These are phyloP conservation scores for Stomatorhinus ivindoensis DNA, from an alignment of 2,113 vertebrate species.

Conservation along the genomic window DNA sequence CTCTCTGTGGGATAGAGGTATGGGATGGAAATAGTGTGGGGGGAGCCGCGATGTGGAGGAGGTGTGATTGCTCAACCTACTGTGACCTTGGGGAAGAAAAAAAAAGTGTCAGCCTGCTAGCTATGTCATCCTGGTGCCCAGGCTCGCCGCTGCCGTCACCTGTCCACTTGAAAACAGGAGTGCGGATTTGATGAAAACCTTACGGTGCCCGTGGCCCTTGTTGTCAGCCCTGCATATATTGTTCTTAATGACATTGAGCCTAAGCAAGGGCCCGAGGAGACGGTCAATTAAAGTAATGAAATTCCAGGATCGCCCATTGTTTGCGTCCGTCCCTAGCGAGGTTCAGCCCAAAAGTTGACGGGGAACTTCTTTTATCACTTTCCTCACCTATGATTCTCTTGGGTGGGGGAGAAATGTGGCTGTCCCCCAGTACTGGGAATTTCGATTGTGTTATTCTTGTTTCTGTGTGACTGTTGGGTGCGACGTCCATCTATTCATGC, in stretches of 20 bases:
- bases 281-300: slow-evolving; percentile 15
- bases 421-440: background rate
- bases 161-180: slow-evolving; percentile 12
- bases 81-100: slow-evolving; percentile 17
- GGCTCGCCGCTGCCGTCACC: background rate
- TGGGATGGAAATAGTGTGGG: slow-evolving; percentile 20
- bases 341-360: background rate
- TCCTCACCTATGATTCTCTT: background rate
- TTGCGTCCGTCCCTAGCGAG: background rate
- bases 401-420: background rate
- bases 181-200: slow-evolving; percentile 11
- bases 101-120: background rate
- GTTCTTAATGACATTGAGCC: slow-evolving; percentile 12
- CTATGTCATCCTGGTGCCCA: background rate
- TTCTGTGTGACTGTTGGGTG: background rate
- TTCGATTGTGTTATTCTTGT: background rate
- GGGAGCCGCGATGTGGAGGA: background rate
- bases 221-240: background rate
- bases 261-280: background rate
- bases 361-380: background rate
- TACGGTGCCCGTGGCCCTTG: background rate
- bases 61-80: slow-evolving; percentile 13
- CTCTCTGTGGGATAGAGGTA: slow-evolving; percentile 24
- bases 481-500: background rate
- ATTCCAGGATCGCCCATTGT: background rate